These are phyloP conservation scores for Protodeltote pygarga DNA, from an alignment of 2,888 invertebrate genomes.

Conservation along the genomic window DNA sequence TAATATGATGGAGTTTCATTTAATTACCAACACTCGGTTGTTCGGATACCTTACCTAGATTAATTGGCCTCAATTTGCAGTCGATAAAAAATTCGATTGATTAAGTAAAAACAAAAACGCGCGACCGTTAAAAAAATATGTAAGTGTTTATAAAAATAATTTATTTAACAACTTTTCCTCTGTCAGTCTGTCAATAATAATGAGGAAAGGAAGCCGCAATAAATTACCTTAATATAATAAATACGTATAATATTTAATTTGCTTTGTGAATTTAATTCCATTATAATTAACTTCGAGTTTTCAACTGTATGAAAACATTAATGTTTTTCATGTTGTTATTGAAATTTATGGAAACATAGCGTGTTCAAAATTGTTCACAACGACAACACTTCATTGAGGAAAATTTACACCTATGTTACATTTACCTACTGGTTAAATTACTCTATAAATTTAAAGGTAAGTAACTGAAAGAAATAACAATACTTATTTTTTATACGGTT, in stretches of 20 bases:
- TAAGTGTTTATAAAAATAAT: slow-evolving; percentile 32
- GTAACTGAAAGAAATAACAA: neutral
- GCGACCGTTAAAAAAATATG: slow-evolving; percentile 16
- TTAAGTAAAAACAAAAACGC: slow-evolving; percentile 39
- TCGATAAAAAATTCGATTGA: slow-evolving; percentile 38
- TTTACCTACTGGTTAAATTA: slow-evolving; percentile 7
- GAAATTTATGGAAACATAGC: slow-evolving; percentile 17
- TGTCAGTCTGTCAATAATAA: slow-evolving; percentile 14
- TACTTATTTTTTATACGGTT: too few species aligned
- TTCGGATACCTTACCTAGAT: slow-evolving; percentile 20
- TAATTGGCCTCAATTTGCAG: slow-evolving; percentile 35
- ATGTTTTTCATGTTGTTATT: slow-evolving; percentile 3
- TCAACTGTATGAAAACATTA: neutral
- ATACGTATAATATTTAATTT: slow-evolving; percentile 7
- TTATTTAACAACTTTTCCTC: slow-evolving; percentile 20
- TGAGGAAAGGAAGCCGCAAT: slow-evolving; percentile 18
- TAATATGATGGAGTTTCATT: slow-evolving; percentile 14
- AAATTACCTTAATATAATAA: slow-evolving; percentile 4
- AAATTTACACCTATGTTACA: slow-evolving; percentile 10
- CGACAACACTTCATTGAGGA: slow-evolving; percentile 7
- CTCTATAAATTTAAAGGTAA: neutral
- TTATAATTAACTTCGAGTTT: neutral
- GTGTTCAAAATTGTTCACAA: slow-evolving; percentile 11
- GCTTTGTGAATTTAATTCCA: neutral
- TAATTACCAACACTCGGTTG: slow-evolving; percentile 11